Evolutionary conservation across 1,140 invertebrate species (phyloP).

Genomic region (Diorhabda sublineata): DNA sequence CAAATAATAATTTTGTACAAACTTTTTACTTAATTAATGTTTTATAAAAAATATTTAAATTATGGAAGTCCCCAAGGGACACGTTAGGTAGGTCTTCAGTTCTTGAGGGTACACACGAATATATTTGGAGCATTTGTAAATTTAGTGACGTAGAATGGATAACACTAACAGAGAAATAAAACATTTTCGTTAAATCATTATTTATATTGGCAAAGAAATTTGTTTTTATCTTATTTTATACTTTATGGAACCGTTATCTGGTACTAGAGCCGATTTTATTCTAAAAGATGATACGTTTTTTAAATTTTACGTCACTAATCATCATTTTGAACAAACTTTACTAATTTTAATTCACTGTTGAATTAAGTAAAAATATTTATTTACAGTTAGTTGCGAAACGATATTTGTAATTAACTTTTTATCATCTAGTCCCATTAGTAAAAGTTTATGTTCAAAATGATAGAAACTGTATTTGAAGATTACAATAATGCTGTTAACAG

Average conservation of each 20-base stretch:
- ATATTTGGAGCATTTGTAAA: too few species aligned
- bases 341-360: constrained; percentile 13
- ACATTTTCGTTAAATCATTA: too few species aligned
- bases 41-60: constrained; percentile 30
- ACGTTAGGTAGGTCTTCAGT: constrained; percentile 20
- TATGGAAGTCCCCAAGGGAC: constrained; percentile 24
- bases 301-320: constrained; percentile 11
- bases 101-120: constrained; percentile 25
- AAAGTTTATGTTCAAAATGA: constrained; percentile 31
- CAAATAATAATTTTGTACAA: constrained; percentile 30
- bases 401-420: constrained; percentile 12
- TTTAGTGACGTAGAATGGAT: too few species aligned
- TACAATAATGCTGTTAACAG: background rate
- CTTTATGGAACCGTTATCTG: too few species aligned
- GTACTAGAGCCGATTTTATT: too few species aligned
- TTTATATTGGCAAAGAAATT: too few species aligned
- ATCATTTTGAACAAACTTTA: constrained; percentile 29
- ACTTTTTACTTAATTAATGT: constrained; percentile 29
- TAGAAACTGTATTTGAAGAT: constrained; percentile 23
- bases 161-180: too few species aligned
- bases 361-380: constrained; percentile 18
- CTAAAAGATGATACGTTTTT: too few species aligned
- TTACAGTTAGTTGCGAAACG: constrained; percentile 6
- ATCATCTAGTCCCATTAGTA: constrained; percentile 33
- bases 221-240: too few species aligned